These are phyloP conservation scores for Ormyrus thymus DNA, from an alignment of 2,888 invertebrate genomes.

Conservation along the genomic window DNA sequence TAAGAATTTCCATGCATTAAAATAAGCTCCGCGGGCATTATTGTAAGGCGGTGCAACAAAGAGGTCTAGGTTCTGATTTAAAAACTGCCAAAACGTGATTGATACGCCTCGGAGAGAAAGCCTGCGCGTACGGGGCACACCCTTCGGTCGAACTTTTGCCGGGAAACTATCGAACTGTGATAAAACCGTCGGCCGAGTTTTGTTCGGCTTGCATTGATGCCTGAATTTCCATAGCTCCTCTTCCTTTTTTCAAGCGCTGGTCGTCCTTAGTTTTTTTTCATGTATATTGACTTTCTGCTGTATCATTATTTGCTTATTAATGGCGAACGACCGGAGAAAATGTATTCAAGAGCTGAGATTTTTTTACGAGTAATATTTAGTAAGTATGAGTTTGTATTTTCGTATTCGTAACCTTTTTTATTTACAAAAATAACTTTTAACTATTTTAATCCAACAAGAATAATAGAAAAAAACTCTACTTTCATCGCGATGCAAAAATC, in stretches of 20 bases:
- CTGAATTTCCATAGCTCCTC: conserved; percentile 21
- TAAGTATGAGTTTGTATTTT: too few relatives aligned
- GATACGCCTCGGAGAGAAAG: conserved; percentile 14
- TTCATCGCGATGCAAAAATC: too few relatives aligned
- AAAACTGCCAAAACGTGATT: conserved; percentile 49
- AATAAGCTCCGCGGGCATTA: conserved; percentile 10
- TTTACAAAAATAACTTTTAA: too few relatives aligned
- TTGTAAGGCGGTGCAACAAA: conserved; percentile 29
- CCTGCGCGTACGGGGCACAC: background rate
- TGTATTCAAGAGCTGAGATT: too few relatives aligned
- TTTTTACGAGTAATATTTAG: too few relatives aligned
- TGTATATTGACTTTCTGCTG: too few relatives aligned
- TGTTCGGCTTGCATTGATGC: conserved; percentile 9
- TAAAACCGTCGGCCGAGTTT: conserved; percentile 13
- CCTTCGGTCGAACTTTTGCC: background rate
- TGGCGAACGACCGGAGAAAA: too few relatives aligned
- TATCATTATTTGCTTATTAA: too few relatives aligned
- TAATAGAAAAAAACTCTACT: too few relatives aligned
- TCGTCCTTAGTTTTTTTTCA: too few relatives aligned
- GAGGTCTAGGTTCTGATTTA: conserved; percentile 44
- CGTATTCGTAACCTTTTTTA: too few relatives aligned
- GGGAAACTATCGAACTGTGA: conserved; percentile 34
- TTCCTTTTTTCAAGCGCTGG: background rate
- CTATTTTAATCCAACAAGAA: too few relatives aligned
- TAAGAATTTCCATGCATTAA: conserved; percentile 42